Evolutionary conservation across 2,113 vertebrate genomes (phyloP), one percentile per base, ranked within the genome.

Genomic region (Pogonocichla stellata): DNA sequence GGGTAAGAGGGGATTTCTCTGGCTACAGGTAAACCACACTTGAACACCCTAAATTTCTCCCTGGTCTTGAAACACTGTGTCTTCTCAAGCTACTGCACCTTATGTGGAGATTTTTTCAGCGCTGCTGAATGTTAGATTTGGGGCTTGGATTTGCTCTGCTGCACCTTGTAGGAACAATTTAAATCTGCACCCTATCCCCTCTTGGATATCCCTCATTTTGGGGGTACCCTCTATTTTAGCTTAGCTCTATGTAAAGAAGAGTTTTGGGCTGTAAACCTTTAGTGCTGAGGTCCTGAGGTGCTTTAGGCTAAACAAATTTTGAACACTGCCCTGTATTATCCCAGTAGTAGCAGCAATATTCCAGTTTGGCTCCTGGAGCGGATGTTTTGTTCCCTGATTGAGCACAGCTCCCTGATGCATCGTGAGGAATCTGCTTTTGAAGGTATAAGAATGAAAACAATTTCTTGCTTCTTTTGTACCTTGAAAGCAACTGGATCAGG

Each of bases 391-490:
- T 58, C 48, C 31, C 36, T 7, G 3, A 62, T 4, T 19, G 56
- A 56, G 40, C 5, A 3, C 34, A 51, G 38, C 53, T 87, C 33
- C 33, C 29, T 0, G 0, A 0, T 6, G 23, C 4, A 0, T 16
- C 7, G 8, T 0, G 5, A 62, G 42, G 60, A 92, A 14, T 36
- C 56, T 56, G 43, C 12, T 42, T 12, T 9, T 33, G 66, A 64
- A 80, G 18, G 14, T 16, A 4, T 23, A 48, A 51, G 29, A 36
- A 88, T 28, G 38, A 72, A 83, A 86, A 58, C 4, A 22, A 28
- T 45, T 73, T 50, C 4, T 75, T 87, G 17, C 8, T 65, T 50
- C 7, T 80, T 86, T 42, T 73, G 18, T 42, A 10, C 47, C 74
- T 86, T 80, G 47, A 77, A 86, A 94, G 40, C 43, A 56, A 31